A percentile compares a stretch with the other conserved stretches of the same genome.
These are phyloP conservation scores for Scophthalmus maximus DNA, from an alignment of 2,113 vertebrate species.

Conservation along the genomic window DNA sequence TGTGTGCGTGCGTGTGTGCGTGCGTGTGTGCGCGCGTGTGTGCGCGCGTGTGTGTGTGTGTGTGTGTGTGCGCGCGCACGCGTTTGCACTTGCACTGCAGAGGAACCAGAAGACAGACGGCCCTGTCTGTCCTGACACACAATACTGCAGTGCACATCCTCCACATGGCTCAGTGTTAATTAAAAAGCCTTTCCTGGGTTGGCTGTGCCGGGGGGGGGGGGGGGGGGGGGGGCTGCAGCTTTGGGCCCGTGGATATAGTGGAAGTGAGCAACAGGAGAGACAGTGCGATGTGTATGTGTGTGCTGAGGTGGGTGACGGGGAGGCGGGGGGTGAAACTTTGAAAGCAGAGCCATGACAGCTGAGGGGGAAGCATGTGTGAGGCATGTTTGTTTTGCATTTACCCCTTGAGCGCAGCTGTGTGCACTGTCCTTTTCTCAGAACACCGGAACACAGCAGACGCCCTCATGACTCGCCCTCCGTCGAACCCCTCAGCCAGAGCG, in stretches of 20 bases:
- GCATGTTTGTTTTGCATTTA: conserved; percentile 88
- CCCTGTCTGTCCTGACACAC: conserved; percentile 76
- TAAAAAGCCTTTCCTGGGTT: conserved; percentile 72
- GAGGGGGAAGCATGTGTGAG: conserved; percentile 83
- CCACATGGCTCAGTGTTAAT: conserved; percentile 81
- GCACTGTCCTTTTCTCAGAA: conserved; percentile 84
- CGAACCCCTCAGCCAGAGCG: conserved; percentile 63
- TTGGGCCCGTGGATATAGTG: conserved; percentile 51
- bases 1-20: no score
- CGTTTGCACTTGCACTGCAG: no score
- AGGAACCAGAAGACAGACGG: conserved; percentile 49
- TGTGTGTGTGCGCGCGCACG: no score
- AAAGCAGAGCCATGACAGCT: conserved; percentile 86
- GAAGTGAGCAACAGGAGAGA: conserved; percentile 46
- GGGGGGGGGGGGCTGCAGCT: conserved; percentile 31
- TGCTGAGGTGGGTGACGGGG: conserved; percentile 33
- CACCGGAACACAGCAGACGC: conserved; percentile 77
- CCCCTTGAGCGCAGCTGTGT: conserved; percentile 82
- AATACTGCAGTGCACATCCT: conserved; percentile 66
- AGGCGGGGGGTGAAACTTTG: conserved; percentile 63
- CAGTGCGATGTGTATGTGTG: conserved; percentile 57
- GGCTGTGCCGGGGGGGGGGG: conserved; percentile 41
- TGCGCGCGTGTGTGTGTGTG: no score
- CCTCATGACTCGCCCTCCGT: conserved; percentile 65
- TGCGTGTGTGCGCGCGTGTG: no score